These are phyloP conservation scores for Hycleus phaleratus DNA, from an alignment of 1,140 invertebrate genomes.

Conservation along the genomic window DNA sequence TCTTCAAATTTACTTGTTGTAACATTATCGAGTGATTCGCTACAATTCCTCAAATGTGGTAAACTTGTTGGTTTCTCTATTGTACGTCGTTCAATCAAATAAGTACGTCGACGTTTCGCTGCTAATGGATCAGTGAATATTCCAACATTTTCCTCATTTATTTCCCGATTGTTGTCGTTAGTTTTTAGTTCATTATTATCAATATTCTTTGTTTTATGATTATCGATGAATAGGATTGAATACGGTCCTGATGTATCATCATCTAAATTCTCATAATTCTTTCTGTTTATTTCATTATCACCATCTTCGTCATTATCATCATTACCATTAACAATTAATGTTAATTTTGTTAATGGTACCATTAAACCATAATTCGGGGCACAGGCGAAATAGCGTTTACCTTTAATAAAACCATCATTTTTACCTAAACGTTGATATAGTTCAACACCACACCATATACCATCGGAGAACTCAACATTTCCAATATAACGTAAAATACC, in stretches of 20 bases:
- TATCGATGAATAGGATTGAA: constrained; percentile 46
- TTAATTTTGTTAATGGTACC: constrained; percentile 44
- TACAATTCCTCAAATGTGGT: background rate
- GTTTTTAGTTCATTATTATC: background rate
- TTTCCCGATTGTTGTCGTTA: background rate
- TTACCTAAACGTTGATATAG: constrained; percentile 50
- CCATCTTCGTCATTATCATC: background rate
- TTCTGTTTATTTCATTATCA: background rate
- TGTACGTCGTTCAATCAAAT: constrained; percentile 3
- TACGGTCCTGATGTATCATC: constrained; percentile 43
- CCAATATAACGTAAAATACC: constrained; percentile 53
- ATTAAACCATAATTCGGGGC: constrained; percentile 44
- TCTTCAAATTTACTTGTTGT: constrained; percentile 7
- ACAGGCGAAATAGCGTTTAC: constrained; percentile 49
- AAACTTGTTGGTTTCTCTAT: background rate
- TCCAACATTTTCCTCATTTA: background rate
- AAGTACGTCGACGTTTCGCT: constrained; percentile 17
- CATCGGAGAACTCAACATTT: constrained; percentile 48
- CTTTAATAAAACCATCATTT: constrained; percentile 55
- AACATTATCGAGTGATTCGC: background rate
- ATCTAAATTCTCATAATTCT: constrained; percentile 6
- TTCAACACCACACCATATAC: constrained; percentile 58
- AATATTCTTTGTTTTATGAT: constrained; percentile 31
- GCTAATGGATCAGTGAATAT: background rate
- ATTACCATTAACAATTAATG: constrained; percentile 8